Evolutionary conservation across 2,797 vertebrate genomes (phyloP).

Genomic region (Falco naumanni): DNA sequence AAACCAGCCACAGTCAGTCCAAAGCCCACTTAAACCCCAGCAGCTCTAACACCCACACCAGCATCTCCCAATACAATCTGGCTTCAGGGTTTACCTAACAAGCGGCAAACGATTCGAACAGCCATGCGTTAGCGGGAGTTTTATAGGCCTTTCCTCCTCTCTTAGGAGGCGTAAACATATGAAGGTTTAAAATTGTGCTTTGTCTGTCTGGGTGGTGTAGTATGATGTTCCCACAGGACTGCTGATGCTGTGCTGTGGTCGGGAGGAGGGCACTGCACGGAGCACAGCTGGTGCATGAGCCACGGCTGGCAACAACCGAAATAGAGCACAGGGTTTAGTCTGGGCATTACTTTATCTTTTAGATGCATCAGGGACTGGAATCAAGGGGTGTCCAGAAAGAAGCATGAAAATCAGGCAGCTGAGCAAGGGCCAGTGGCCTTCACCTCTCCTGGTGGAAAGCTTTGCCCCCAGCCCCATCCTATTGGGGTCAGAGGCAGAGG

Average conservation of each 20-base stretch:
- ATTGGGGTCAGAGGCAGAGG: not conserved
- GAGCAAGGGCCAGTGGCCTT: not conserved
- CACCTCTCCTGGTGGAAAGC: not conserved
- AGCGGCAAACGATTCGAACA: not conserved
- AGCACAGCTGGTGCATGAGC: not conserved
- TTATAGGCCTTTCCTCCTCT: not conserved
- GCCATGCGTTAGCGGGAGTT: not conserved
- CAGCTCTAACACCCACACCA: fast-evolving
- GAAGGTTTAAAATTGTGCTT: not conserved
- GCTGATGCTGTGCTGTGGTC: not conserved
- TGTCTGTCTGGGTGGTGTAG: conserved; percentile 13
- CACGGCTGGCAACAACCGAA: fast-evolving
- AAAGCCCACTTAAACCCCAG: not conserved
- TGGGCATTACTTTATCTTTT: not conserved
- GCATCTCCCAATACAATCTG: not conserved
- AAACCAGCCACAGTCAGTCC: not conserved
- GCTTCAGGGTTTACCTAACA: not conserved
- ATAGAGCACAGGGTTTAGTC: not conserved
- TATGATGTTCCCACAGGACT: not conserved
- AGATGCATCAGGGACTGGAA: not conserved
- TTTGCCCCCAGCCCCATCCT: not conserved
- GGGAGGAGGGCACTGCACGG: not conserved
- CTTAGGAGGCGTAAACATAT: not conserved
- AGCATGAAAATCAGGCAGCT: not conserved
- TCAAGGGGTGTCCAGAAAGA: not conserved